A percentile compares a stretch with the other conserved stretches of the same genome.
Conservation (phyloP, 2,797 vertebrate genomes). For the Sarcophilus harrisii region DNA sequence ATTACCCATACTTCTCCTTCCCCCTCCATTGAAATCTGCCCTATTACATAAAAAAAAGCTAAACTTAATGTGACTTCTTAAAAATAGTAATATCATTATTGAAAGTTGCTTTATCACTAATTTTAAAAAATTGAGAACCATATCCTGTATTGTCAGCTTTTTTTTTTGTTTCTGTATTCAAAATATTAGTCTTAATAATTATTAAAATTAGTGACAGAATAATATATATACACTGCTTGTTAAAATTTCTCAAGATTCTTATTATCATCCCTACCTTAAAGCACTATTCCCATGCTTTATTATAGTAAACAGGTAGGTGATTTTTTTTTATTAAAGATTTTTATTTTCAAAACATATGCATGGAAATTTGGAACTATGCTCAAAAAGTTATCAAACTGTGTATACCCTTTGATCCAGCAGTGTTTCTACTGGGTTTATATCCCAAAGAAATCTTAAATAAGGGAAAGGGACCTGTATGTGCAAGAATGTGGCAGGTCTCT, state of each 20-base stretch:
- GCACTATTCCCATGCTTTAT: background rate
- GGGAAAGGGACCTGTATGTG: no score
- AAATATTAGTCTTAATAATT: conserved; percentile 13
- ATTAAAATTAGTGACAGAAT: conserved; percentile 11
- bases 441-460: no score
- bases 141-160: background rate
- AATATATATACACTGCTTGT: background rate
- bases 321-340: no score
- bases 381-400: no score
- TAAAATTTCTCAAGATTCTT: background rate
- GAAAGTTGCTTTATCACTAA: conserved; percentile 1
- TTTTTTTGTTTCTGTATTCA: background rate
- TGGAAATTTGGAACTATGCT: no score
- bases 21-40: background rate
- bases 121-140: conserved; percentile 7
- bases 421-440: no score
- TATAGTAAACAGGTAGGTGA: background rate
- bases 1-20: background rate
- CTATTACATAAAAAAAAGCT: background rate
- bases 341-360: no score
- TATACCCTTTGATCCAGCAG: no score
- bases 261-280: background rate
- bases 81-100: background rate
- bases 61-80: background rate
- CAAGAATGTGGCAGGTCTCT: no score